Evolutionary conservation across 2,888 invertebrate genomes (phyloP), one percentile per base, ranked within the genome.

Genomic region (Caenorhabditis afra): DNA sequence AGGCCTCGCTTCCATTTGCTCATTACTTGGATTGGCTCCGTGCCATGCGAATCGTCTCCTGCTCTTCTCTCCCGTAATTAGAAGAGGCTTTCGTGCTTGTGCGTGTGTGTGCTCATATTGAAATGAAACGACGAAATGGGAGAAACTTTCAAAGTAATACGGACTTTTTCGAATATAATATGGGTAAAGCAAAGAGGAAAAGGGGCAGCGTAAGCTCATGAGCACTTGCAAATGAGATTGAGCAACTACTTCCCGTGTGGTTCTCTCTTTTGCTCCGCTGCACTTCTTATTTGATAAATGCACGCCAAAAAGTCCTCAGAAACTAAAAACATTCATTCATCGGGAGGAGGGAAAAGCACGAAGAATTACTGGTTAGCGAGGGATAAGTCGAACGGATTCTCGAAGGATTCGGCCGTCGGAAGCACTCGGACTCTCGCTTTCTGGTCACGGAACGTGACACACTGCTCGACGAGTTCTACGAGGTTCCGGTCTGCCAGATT

Each of bases 391-490:
- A 73, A 73, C 5, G 73, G 58, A 55, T 58, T 73, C 44, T 73
- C 73, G 47, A 73, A 64, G 11, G 73, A 73, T 11, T 73, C 73
- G 0, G 71, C 47, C 0, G 49, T 62, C 14, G 78, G 71, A 8
- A 78, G 52, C 4, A 78, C 71, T 12, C 78, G 66, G 37, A 78
- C 78, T 16, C 65, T 49, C 18, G 68, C 73, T 22, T 79, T 82
- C 50, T 89, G 89, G 45, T 89, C 89, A 2, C 85, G 79, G 73
- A 89, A 89, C 1, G 84, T 80, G 45, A 82, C 68, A 57, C 86
- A 86, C 71, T 89, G 89, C 45, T 89, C 89, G 58, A 89, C 82
- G 14, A 89, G 71, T 55, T 90, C 88, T 23, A 81, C 62, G n/a
- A 89, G 73, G 58, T 81, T 88, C 4, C 89, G 81, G 53, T 89